Evolutionary conservation across 1,140 invertebrate genomes (phyloP), one percentile per base, ranked within the genome.

Genomic region (Sitodiplosis mosellana): DNA sequence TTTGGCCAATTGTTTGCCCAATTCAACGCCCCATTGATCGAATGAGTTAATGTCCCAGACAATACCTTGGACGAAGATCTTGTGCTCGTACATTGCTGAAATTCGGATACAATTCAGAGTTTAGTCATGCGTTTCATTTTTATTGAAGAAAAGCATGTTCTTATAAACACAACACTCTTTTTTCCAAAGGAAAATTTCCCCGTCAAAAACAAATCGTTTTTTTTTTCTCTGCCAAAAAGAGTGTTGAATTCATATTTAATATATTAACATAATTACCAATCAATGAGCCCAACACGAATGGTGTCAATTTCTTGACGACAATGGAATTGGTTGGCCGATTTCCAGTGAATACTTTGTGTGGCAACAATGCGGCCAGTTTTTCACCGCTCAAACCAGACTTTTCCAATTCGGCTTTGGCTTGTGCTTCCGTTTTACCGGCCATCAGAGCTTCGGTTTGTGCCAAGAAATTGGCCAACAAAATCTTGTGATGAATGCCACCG

Each of bases 41-140:
- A 85, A 99, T 0, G 94, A 98, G 67, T 99, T 99, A 57, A 99
- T 96, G 64, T 96, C 87, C 96, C 96, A 99, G 56, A 99, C 91
- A 14, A 94, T 77, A 48, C 95, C 95, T 70, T 99, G 95, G 2
- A 83, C 80, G 70, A 99, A 99, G 55, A 99, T 99, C 69, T 99
- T 99, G 63, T 96, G 91, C 66, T 99, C 95, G 65, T 99, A 99
- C 63, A 91, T 77, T 18, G 87, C 88, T 91, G 66, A 27, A 77
- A n/a, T n/a, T n/a, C n/a, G n/a, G n/a, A n/a, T n/a, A n/a, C n/a
- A n/a, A n/a, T n/a, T n/a, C n/a, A n/a, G n/a, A n/a, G n/a, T n/a
- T n/a, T n/a, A n/a, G n/a, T n/a, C n/a, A n/a, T n/a, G n/a, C n/a
- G n/a, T n/a, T n/a, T n/a, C 77, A 56, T 59, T 59, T 64, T 54